Evolutionary conservation across 2,113 vertebrate genomes (phyloP).

Genomic region (Sturnira hondurensis): DNA sequence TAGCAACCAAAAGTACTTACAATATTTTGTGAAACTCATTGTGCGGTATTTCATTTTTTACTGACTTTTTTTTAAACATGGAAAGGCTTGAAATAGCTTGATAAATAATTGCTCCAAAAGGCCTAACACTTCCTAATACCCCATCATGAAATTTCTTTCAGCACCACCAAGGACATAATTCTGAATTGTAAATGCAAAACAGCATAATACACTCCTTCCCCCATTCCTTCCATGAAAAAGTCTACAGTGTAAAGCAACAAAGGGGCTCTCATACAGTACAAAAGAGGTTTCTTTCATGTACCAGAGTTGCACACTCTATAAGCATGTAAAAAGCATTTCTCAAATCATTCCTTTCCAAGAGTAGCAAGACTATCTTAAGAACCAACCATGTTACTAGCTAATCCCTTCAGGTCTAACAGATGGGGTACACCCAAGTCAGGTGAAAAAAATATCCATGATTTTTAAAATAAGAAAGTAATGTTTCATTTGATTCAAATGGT

Average conservation of each 20-base stretch:
- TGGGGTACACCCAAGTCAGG: neutral
- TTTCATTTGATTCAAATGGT: neutral
- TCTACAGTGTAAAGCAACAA: conserved; percentile 69
- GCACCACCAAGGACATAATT: neutral
- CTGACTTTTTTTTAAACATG: conserved; percentile 19
- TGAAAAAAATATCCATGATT: conserved; percentile 15
- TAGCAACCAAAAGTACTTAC: conserved; percentile 65
- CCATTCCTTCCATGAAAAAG: conserved; percentile 47
- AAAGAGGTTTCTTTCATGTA: conserved; percentile 66
- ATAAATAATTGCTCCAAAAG: conserved; percentile 18
- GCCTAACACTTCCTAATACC: conserved; percentile 8
- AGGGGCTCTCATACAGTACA: conserved; percentile 60
- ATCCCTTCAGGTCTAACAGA: conserved; percentile 43
- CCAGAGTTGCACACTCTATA: conserved; percentile 51
- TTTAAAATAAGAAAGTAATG: neutral
- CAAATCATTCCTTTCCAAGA: conserved; percentile 61
- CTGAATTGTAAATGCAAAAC: conserved; percentile 19
- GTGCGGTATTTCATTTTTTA: conserved; percentile 43
- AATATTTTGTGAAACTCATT: conserved; percentile 55
- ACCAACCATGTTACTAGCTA: conserved; percentile 49
- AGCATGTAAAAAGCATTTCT: conserved; percentile 63
- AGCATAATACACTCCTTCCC: conserved; percentile 42
- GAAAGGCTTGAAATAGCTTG: conserved; percentile 36
- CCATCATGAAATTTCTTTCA: conserved; percentile 31
- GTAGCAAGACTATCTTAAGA: conserved; percentile 51